Evolutionary conservation across 2,888 invertebrate genomes (phyloP), one percentile per base, ranked within the genome.

Genomic region (Trissolcus brochymenae): DNA sequence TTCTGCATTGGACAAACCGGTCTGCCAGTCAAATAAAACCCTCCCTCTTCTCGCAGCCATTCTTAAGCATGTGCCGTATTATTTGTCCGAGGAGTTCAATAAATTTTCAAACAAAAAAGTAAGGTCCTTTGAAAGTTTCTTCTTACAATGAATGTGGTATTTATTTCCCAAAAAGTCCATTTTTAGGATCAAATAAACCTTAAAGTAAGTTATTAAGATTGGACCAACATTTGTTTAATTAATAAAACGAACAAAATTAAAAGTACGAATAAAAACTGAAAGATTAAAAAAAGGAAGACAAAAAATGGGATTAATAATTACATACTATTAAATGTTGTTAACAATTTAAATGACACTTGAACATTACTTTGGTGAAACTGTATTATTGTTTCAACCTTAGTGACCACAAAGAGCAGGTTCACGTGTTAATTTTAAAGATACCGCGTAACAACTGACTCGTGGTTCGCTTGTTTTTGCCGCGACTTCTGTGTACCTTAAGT

Each of bases 1-100:
- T 80, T 66, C 79, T 75, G 67, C 73, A 60, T 70, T 67, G 67
- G 59, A 78, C 76, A 84, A 68, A 84, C 83, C 85, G 82, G 84
- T 83, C 80, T 80, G 79, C 79, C 81, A 79, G 78, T 79, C 81
- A 81, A 83, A 82, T 82, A 81, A 83, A 83, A 81, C 35, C 35
- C 7, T 35, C 35, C 9, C 35, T 1, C 9, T 35, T 35, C 35
- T 35, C 62, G 14, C 50, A 53, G 51, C 2, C 62, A 53, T 14
- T 43, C 54, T 43, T 46, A 49, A 50, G 57, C 53, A 53, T 76
- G 49, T 71, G 62, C 62, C 54, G 50, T 60, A 65, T 54, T 70
- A 78, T 74, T 71, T 74, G 78, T 71, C 55, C 57, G 70, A 53
- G 57, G 40, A 60, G 66, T 57, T 67, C 64, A 35, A 67, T 74